phyloP scores from a whole-genome alignment of 2,113 vertebrate genomes.

The Camelus bactrianus region DNA sequence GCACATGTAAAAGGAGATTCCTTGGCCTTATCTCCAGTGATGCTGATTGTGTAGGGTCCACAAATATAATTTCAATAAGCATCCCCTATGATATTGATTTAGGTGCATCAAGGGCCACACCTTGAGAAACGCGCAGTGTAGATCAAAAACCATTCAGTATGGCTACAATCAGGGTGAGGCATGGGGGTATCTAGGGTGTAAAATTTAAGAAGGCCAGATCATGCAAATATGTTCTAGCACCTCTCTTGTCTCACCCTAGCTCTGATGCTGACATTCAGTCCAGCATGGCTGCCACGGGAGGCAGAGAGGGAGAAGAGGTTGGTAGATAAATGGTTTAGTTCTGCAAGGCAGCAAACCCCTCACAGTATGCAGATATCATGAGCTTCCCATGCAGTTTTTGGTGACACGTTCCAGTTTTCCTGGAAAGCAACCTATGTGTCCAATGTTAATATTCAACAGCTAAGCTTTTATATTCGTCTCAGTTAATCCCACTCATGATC shows the following conservation, averaged over 20 bases:
- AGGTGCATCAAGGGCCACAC: background rate
- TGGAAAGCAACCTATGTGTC: background rate
- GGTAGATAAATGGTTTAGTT: background rate
- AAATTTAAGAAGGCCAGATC: background rate
- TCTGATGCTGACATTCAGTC: background rate
- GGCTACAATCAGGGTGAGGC: background rate
- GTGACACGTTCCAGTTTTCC: background rate
- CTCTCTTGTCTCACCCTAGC: background rate
- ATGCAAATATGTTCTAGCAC: background rate
- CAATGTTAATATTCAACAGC: background rate
- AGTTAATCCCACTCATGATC: background rate
- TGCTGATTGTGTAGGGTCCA: too few species aligned
- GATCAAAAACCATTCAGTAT: background rate
- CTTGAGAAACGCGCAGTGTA: background rate
- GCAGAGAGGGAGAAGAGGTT: background rate
- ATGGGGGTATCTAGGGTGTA: accelerated
- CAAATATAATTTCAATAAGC: background rate
- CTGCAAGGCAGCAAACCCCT: background rate
- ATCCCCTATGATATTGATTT: background rate
- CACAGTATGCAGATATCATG: background rate
- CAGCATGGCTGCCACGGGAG: background rate
- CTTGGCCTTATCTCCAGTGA: background rate
- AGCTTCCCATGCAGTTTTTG: background rate
- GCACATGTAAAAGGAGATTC: background rate
- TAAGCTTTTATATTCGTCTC: background rate